Percentiles rank a stretch among this genome's conserved stretches.
Evolutionary conservation across 2,797 vertebrate genomes (phyloP).

Genomic region (Amniataba percoides): DNA sequence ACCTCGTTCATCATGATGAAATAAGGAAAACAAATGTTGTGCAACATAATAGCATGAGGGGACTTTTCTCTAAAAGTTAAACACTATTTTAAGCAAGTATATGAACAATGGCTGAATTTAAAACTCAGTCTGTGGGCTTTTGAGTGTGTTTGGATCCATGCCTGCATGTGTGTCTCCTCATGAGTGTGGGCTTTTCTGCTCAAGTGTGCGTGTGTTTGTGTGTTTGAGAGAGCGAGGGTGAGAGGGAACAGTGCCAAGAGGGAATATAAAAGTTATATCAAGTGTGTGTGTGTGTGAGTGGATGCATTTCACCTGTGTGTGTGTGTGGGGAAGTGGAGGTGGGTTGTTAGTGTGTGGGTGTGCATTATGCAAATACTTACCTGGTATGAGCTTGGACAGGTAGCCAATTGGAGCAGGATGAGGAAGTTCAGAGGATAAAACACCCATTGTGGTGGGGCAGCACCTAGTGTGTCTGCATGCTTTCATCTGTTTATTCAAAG

Average conservation of each 20-base stretch:
- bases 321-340: background rate
- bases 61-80: slow-evolving; percentile 56
- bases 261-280: slow-evolving; percentile 45
- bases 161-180: slow-evolving; percentile 7
- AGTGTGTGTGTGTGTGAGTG: slow-evolving; percentile 6
- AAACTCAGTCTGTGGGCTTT: slow-evolving; percentile 9
- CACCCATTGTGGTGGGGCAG: slow-evolving; percentile 73
- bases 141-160: slow-evolving; percentile 21
- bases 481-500: slow-evolving; percentile 59
- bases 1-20: slow-evolving; percentile 61
- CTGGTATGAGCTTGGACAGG: slow-evolving; percentile 58
- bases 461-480: slow-evolving; percentile 64
- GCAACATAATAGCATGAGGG: slow-evolving; percentile 33
- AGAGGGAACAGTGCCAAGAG: slow-evolving; percentile 22
- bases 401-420: slow-evolving; percentile 76
- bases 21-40: slow-evolving; percentile 60
- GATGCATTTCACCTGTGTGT: background rate
- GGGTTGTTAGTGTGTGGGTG: slow-evolving; percentile 54
- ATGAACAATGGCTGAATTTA: slow-evolving; percentile 37
- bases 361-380: slow-evolving; percentile 79
- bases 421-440: slow-evolving; percentile 83
- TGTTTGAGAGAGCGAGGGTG: slow-evolving; percentile 4
- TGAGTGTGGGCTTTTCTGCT: slow-evolving; percentile 21
- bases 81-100: slow-evolving; percentile 55
- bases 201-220: slow-evolving; percentile 25